These are phyloP conservation scores for Astreopora myriophthalma DNA, from an alignment of 64 coral and sea anemone genomes.

Conservation along the genomic window DNA sequence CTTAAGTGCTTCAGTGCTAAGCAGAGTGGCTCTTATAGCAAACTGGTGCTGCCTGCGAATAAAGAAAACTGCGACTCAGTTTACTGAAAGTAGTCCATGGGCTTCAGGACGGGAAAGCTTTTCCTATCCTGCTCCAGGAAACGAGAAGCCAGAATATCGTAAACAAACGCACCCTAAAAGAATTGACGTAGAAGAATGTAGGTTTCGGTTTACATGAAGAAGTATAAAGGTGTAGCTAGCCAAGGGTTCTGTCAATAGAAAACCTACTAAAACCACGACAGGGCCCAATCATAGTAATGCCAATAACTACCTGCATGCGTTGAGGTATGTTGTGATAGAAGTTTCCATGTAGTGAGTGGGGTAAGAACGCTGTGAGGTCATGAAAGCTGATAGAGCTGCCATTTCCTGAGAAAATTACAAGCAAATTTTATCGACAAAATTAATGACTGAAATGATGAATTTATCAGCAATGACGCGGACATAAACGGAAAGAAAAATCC, in stretches of 20 bases:
- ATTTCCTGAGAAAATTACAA: slow-evolving; percentile 87
- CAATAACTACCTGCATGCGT: slow-evolving; percentile 83
- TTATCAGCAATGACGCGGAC: too few relatives aligned
- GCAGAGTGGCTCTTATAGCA: slow-evolving; percentile 92
- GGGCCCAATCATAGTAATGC: not conserved
- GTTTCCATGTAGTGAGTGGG: slow-evolving; percentile 99
- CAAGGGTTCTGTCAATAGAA: too few relatives aligned
- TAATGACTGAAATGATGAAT: not conserved
- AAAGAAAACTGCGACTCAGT: not conserved
- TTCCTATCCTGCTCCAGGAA: too few relatives aligned
- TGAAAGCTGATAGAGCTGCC: slow-evolving; percentile 93
- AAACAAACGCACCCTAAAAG: too few relatives aligned
- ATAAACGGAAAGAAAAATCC: too few relatives aligned
- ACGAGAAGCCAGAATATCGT: too few relatives aligned
- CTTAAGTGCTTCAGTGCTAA: slow-evolving; percentile 93
- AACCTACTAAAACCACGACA: not conserved
- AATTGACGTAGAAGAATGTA: too few relatives aligned
- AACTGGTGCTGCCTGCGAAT: slow-evolving; percentile 88
- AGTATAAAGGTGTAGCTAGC: too few relatives aligned
- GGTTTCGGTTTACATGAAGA: too few relatives aligned
- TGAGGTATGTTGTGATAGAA: slow-evolving; percentile 93
- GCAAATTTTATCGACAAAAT: not conserved
- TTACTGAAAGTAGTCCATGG: too few relatives aligned
- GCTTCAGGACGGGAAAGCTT: too few relatives aligned
- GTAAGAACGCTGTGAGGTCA: slow-evolving; percentile 83